phyloP scores from a whole-genome alignment of 2,113 vertebrate species.

The Spermophilus dauricus region DNA sequence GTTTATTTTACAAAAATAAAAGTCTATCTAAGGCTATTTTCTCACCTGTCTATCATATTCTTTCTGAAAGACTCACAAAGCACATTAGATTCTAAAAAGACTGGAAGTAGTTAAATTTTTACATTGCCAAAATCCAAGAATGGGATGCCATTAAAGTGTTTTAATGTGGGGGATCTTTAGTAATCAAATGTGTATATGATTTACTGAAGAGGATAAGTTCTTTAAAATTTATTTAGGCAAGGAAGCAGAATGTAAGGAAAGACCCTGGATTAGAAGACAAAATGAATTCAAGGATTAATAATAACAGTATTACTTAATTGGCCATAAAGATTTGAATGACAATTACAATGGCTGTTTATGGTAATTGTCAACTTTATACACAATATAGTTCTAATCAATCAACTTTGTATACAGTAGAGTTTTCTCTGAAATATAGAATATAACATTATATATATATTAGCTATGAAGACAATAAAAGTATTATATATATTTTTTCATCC shows the following conservation, averaged over 20 bases:
- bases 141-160: neutral
- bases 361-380: neutral
- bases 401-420: neutral
- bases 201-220: slow-evolving; percentile 5
- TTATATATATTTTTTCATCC: neutral
- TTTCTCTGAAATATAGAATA: slow-evolving; percentile 29
- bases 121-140: slow-evolving; percentile 8
- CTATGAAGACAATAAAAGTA: slow-evolving; percentile 26
- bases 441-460: slow-evolving; percentile 28
- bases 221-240: neutral
- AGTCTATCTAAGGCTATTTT: neutral
- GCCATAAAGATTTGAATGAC: slow-evolving; percentile 51
- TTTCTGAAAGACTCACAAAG: neutral
- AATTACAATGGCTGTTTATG: slow-evolving; percentile 18
- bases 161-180: neutral
- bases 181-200: slow-evolving; percentile 17
- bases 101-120: neutral
- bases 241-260: neutral
- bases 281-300: neutral
- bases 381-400: slow-evolving; percentile 13
- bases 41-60: neutral
- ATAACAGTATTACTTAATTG: slow-evolving; percentile 27
- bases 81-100: neutral
- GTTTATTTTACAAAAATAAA: neutral
- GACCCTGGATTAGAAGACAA: slow-evolving; percentile 1